Percentiles rank a stretch among this genome's conserved stretches.
phyloP scores from a whole-genome alignment of 2,797 vertebrate species.

The Cyclopterus lumpus region DNA sequence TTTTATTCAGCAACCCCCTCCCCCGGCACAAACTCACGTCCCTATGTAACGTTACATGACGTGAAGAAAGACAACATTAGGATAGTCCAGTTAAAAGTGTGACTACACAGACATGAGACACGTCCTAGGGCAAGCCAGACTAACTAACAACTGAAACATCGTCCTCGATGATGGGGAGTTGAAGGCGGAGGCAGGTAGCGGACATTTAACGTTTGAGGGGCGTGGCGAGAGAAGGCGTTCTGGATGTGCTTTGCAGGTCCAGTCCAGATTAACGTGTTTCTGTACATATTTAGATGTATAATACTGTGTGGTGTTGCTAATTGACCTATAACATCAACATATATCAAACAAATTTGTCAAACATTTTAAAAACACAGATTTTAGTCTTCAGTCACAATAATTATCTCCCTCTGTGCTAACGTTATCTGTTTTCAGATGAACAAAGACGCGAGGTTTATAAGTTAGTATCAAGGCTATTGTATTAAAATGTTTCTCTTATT shows the following conservation, averaged over 20 bases:
- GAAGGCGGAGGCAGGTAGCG: conserved; percentile 48
- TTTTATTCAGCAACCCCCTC: neutral
- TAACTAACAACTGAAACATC: neutral
- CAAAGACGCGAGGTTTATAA: neutral
- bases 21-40: neutral
- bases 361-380: neutral
- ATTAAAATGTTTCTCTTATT: neutral
- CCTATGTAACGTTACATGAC: conserved; percentile 4
- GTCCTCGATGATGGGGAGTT: conserved; percentile 28
- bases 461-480: neutral
- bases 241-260: conserved; percentile 54
- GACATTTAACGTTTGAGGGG: conserved; percentile 63
- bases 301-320: neutral
- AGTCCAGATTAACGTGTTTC: neutral
- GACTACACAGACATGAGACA: neutral
- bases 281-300: neutral
- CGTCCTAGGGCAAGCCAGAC: too few species aligned
- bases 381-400: neutral
- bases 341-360: neutral
- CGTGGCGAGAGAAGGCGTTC: conserved; percentile 60
- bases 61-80: neutral
- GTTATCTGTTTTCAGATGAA: neutral
- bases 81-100: conserved; percentile 4
- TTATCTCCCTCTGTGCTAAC: neutral
- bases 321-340: neutral